Conservation (phyloP, 2,888 invertebrate genomes). For the Troglohyphantes excavatus region DNA sequence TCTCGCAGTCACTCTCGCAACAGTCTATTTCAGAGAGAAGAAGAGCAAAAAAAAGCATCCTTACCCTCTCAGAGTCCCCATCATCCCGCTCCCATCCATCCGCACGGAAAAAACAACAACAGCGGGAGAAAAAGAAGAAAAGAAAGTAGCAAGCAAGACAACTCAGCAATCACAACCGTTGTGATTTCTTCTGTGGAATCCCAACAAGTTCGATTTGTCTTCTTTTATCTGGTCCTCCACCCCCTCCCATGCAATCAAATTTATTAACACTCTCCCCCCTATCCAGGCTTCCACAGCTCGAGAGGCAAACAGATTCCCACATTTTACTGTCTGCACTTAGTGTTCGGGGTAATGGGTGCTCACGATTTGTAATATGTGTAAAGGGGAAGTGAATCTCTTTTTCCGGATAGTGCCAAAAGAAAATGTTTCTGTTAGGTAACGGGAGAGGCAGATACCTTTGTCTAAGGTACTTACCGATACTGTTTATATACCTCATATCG, state of each 20-base stretch:
- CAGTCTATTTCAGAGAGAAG: conserved; percentile 65
- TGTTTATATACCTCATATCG: too few species aligned
- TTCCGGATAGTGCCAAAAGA: neutral
- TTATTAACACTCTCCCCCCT: conserved; percentile 39
- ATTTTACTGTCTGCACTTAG: neutral
- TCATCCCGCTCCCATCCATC: conserved; percentile 43
- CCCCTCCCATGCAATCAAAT: conserved; percentile 32
- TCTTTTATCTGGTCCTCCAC: conserved; percentile 15
- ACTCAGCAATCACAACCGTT: conserved; percentile 53
- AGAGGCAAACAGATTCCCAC: neutral
- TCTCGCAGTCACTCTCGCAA: conserved; percentile 52
- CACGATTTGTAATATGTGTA: conserved; percentile 5
- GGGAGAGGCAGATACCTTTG: neutral
- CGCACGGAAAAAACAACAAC: conserved; percentile 23
- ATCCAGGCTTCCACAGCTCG: neutral
- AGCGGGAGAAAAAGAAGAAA: conserved; percentile 16
- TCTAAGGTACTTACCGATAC: too few species aligned
- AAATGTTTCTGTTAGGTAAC: neutral
- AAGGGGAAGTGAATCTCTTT: neutral
- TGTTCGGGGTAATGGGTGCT: conserved; percentile 3
- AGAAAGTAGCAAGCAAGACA: conserved; percentile 21
- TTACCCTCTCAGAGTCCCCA: conserved; percentile 57
- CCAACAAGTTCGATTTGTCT: conserved; percentile 53
- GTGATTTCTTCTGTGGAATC: conserved; percentile 53
- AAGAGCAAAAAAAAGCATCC: conserved; percentile 41